Evolutionary conservation across 1,140 invertebrate genomes (phyloP), one percentile per base, ranked within the genome.

Genomic region (Musca vetustissima): DNA sequence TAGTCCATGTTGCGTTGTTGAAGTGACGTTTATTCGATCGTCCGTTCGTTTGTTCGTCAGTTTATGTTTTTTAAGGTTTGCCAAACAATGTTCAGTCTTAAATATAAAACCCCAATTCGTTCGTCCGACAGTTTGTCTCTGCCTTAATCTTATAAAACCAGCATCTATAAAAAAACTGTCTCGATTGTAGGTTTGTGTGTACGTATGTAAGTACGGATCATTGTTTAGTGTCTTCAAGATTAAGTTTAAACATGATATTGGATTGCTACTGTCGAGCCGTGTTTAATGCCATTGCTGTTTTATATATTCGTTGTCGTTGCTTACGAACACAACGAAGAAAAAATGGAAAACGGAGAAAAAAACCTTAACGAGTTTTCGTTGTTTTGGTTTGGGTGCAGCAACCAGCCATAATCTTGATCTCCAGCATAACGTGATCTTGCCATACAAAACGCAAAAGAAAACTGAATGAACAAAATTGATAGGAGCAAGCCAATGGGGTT

Each of bases 161-260:
- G 36, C 36, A 43, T 43, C 28, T 32, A 25, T n/a, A 15, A 59
- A n/a, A 59, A 59, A 28, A 59, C 24, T 7, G 28, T 28, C 13
- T 14, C 4, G n/a, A 57, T 24, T 59, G 28, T n/a, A 59, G 55
- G 25, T 59, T 14, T 59, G 55, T 43, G 13, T 43, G 36, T 43
- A 8, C 13, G 36, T 59, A 28, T 59, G 55, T 43, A 43, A 8
- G 36, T 43, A 8, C 13, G 36, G 11, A 13, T 43, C 6, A 11
- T 43, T 43, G 36, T 43, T 43, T 43, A 43, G 28, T 59, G 55
- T 28, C 55, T 59, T 55, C 55, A 59, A 59, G 55, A 59, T 59
- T 59, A 59, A 59, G 55, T 59, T 59, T 59, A 59, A 59, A 59
- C 55, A 59, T 59, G 55, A 59, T 59, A 59, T 28, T 59, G 55